Percentiles rank a stretch among this genome's conserved stretches.
These are phyloP conservation scores for Linyphia triangularis DNA, from an alignment of 2,888 invertebrate species.

Conservation along the genomic window DNA sequence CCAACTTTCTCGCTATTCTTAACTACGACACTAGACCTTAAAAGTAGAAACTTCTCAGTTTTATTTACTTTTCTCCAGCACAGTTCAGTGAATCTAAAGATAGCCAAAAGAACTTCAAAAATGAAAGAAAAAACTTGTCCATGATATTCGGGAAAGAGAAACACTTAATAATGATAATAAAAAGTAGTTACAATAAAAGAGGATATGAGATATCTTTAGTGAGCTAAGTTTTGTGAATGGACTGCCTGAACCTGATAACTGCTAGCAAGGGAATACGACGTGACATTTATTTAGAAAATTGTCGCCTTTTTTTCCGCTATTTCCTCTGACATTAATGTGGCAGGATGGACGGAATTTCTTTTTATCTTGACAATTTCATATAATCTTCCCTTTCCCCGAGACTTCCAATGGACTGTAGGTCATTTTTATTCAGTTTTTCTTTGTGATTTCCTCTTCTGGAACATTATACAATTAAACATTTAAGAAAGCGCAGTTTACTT, in stretches of 20 bases:
- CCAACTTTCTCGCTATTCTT: no score
- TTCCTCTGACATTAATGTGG: slow-evolving; percentile 72
- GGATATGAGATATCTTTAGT: slow-evolving; percentile 58
- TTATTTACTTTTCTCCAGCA: slow-evolving; percentile 31
- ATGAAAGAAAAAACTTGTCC: slow-evolving; percentile 33
- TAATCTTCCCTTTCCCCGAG: slow-evolving; percentile 15
- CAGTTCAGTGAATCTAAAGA: slow-evolving; percentile 17
- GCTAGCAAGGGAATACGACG: slow-evolving; percentile 67
- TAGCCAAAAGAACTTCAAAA: slow-evolving; percentile 42
- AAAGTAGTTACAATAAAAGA: slow-evolving; percentile 68
- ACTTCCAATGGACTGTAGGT: slow-evolving; percentile 28
- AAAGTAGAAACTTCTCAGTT: not conserved
- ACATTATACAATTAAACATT: no score
- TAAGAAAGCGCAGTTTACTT: no score
- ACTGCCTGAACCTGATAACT: slow-evolving; percentile 69
- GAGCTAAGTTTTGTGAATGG: slow-evolving; percentile 66
- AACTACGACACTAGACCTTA: not conserved
- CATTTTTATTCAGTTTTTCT: slow-evolving; percentile 12
- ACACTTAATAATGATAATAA: slow-evolving; percentile 70
- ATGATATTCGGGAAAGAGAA: slow-evolving; percentile 61
- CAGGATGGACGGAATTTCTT: slow-evolving; percentile 57
- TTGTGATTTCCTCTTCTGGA: no score
- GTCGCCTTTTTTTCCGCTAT: slow-evolving; percentile 62
- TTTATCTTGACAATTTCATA: slow-evolving; percentile 62
- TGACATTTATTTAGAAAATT: slow-evolving; percentile 72